Evolutionary conservation across 2,113 vertebrate genomes (phyloP).

Genomic region (Amia ocellicauda): DNA sequence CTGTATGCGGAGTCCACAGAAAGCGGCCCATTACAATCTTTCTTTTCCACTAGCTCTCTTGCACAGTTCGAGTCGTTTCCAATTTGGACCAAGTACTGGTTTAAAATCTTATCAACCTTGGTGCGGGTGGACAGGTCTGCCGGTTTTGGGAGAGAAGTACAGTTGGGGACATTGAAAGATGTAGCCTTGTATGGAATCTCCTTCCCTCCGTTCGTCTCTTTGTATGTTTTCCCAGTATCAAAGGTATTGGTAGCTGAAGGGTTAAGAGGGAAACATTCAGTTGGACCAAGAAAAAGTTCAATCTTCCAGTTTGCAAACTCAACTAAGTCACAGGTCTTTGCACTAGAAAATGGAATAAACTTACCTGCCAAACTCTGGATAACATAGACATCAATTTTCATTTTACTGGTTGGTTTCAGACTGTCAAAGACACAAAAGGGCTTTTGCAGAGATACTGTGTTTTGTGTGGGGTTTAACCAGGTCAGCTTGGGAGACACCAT

Average conservation of each 20-base stretch:
- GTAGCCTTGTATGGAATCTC: not conserved
- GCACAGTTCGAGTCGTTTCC: not conserved
- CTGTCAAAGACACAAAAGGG: conserved; percentile 5
- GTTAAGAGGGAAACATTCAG: not conserved
- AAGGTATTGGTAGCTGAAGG: not conserved
- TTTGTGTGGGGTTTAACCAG: not conserved
- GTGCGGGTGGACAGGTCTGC: not conserved
- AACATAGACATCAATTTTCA: not conserved
- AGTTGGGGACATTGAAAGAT: conserved; percentile 2
- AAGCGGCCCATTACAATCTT: not conserved
- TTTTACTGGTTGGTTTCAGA: not conserved
- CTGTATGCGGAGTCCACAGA: not conserved
- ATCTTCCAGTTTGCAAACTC: too few relatives aligned
- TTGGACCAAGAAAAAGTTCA: too few relatives aligned
- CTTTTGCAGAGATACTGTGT: not conserved
- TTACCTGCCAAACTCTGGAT: not conserved
- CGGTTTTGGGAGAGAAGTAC: not conserved
- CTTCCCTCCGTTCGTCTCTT: not conserved
- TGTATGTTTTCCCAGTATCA: not conserved
- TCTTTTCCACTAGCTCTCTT: not conserved
- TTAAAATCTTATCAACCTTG: not conserved
- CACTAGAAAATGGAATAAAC: not conserved
- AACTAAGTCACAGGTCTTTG: not conserved
- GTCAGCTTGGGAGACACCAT: not conserved
- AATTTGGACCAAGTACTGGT: conserved; percentile 3